Conservation (phyloP, 2,113 vertebrate genomes). For the Ophiodon elongatus region DNA sequence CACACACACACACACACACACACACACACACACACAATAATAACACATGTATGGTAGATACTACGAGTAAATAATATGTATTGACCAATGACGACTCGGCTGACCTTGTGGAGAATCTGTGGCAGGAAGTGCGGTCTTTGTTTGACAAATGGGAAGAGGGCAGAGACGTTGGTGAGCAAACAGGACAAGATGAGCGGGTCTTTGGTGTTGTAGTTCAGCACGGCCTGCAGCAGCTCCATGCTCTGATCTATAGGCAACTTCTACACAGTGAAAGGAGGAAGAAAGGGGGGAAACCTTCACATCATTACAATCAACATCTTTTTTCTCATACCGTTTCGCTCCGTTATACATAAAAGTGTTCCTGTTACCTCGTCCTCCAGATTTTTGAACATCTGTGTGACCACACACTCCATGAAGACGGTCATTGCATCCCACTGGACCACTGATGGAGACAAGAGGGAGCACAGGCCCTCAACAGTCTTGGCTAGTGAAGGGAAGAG, state of each 20-base stretch:
- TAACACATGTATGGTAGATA: not conserved
- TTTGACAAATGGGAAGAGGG: slow-evolving; percentile 92
- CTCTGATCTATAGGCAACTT: slow-evolving; percentile 90
- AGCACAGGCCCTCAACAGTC: slow-evolving; percentile 88
- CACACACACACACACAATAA: too few species aligned
- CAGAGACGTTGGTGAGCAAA: slow-evolving; percentile 93
- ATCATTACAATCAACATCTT: not conserved
- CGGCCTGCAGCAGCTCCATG: slow-evolving; percentile 90
- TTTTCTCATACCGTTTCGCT: not conserved
- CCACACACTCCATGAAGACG: slow-evolving; percentile 92
- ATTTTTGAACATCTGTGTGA: slow-evolving; percentile 90
- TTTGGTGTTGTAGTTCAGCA: slow-evolving; percentile 91
- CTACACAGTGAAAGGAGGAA: slow-evolving; percentile 71
- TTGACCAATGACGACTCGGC: not conserved
- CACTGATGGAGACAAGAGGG: slow-evolving; percentile 90
- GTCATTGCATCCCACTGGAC: slow-evolving; percentile 98
- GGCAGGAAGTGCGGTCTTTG: slow-evolving; percentile 89
- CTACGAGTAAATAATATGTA: not conserved
- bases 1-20: too few species aligned
- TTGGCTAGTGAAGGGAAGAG: slow-evolving; percentile 80
- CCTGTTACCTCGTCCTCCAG: slow-evolving; percentile 90
- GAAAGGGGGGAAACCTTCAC: not conserved
- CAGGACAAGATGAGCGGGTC: slow-evolving; percentile 96
- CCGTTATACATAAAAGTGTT: not conserved
- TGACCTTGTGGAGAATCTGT: slow-evolving; percentile 93